Evolutionary conservation across 1,140 invertebrate species (phyloP), one percentile per base, ranked within the genome.

Genomic region (Lamellibrachia luymesi): DNA sequence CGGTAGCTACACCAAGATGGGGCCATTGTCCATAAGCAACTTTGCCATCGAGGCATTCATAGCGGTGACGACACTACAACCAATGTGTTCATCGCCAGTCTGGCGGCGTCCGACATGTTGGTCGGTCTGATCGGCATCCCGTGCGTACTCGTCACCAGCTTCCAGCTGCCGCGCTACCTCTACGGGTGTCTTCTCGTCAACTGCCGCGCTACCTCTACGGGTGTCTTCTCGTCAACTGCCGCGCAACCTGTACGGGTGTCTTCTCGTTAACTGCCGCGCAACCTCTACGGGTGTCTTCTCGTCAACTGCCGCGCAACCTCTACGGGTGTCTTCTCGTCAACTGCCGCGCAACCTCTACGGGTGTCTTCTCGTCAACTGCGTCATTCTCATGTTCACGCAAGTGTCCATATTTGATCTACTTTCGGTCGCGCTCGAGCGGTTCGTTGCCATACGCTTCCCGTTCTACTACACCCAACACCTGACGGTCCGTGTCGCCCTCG

Each of bases 371-470:
- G 4, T 93, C 52, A 93, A 52, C 92, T 49, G 38, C 49, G 8
- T 38, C 38, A 50, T 80, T 10, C 50, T 92, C 91, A 93, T 94
- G 1, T 94, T 93, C 90, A 92, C 93, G 8, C 94, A 93, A 52
- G 27, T 94, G 38, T 93, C 93, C 51, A 90, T 94, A 22, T 94
- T 94, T 92, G 92, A 92, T 22, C 93, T 92, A 91, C 92, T 93
- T 80, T 94, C 94, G 8, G 64, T 94, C 25, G 92, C 94, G 25
- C 91, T 90, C 95, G 97, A 98, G 94, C 96, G 98, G 89, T 95
- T 96, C 95, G 98, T 98, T 1, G 97, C 98, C 93, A 96, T 99
- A 1, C 98, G 98, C 94, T 96, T 99, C n/a, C 90, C 92, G 90
- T 93, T 93, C 49, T 92, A 93, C 8, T 92, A 94, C 22, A 93